Evolutionary conservation across 2,797 vertebrate genomes (phyloP).

Genomic region (Falco columbarius): DNA sequence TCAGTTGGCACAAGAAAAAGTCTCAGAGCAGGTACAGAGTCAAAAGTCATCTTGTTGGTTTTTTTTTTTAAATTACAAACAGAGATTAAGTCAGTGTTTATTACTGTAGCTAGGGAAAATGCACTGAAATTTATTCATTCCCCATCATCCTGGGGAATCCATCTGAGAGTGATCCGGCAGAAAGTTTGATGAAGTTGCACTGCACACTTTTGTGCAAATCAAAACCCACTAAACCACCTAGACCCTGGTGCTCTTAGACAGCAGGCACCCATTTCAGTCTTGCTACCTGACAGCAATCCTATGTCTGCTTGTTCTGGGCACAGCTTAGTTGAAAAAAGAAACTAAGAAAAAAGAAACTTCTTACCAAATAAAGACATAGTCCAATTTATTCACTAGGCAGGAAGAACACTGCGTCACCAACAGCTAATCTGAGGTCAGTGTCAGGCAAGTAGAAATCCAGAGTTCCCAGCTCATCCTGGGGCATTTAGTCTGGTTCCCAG

Average conservation of each 20-base stretch:
- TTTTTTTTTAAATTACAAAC: background rate
- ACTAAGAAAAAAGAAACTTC: background rate
- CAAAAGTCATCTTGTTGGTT: background rate
- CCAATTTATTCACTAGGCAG: background rate
- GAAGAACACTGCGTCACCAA: background rate
- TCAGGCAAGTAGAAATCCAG: background rate
- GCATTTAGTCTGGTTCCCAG: background rate
- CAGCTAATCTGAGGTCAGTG: background rate
- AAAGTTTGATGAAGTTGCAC: background rate
- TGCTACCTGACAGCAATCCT: background rate
- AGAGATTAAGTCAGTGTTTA: background rate
- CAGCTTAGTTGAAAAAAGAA: background rate
- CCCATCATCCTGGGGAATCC: background rate
- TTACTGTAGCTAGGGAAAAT: background rate
- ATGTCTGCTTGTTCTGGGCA: background rate
- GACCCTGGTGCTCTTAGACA: background rate
- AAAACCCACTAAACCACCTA: background rate
- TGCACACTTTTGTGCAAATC: background rate
- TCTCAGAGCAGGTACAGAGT: background rate
- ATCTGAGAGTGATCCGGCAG: background rate
- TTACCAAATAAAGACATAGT: background rate
- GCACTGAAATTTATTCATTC: background rate
- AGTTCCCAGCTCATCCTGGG: background rate
- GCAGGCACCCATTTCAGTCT: background rate
- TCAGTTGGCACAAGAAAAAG: background rate